Base-by-base conservation (phyloP, 2,113 vertebrate genomes). In the Naja naja region DNA sequence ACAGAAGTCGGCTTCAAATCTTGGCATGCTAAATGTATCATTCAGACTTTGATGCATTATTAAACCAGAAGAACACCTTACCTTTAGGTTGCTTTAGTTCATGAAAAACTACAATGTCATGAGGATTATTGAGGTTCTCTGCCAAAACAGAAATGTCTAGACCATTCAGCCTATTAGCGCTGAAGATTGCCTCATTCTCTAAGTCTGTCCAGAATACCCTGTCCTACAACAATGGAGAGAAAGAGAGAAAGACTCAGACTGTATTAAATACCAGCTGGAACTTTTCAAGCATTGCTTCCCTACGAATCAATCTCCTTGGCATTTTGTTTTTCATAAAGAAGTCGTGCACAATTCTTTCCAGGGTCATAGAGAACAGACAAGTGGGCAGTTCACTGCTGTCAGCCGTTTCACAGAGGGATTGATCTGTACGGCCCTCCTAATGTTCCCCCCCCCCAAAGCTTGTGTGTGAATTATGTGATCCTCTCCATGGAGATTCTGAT, bases 181-280 rank as follows among this genome's bases (percentile, higher is more conserved):
- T 99, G 97, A 99, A 99, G 93, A 99, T 99, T 0, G 99, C 99
- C 94, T 99, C 99, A 0, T 99, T 98, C 96, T 99, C 99, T 95
- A 99, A 95, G 96, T 99, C 99, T 16, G 99, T 99, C 99, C 99
- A 99, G 95, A 99, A 99, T 27, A 99, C 96, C 64, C 97, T 99
- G 97, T 99, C 99, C 99, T 99, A 97, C 93, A 94, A 96, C 93
- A 94, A 95, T 0, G 88, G 90, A 95, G 0, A 43, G 34, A 43
- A 69, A 34, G 74, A 81, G n/a, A 81, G 16, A 81, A 43, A 81
- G 74, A 22, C 69, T 81, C 34, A 39, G 69, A 34, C 43, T 45
- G 14, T 43, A 81, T 81, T 43, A 88, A 47, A 27, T 47, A 89
- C 27, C 27, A 45, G n/a, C 14, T 39, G 30, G 3, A 90, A 2